phyloP scores from a whole-genome alignment of 2,113 vertebrate genomes.

The Cyprinodon variegatus region DNA sequence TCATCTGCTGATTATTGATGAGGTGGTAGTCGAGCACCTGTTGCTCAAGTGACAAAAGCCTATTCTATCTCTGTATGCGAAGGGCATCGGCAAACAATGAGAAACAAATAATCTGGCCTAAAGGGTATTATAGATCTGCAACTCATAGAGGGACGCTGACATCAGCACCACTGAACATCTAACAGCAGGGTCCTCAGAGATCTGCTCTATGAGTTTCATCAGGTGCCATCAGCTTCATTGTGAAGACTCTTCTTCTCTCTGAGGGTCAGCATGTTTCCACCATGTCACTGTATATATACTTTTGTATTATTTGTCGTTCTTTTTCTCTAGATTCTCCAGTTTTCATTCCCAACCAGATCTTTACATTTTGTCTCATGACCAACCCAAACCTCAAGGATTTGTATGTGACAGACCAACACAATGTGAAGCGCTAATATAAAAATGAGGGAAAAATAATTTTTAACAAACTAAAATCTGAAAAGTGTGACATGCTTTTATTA shows the following conservation, averaged over 20 bases:
- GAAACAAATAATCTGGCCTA: conserved; percentile 19
- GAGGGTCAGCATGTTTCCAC: too few relatives aligned
- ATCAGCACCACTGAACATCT: neutral
- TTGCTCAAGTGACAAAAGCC: conserved; percentile 63
- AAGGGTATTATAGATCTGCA: conserved; percentile 2
- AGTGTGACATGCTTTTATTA: too few relatives aligned
- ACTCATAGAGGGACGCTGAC: conserved; percentile 16
- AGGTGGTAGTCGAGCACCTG: conserved; percentile 63
- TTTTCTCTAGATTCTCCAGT: too few relatives aligned
- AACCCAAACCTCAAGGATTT: too few relatives aligned
- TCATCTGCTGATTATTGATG: conserved; percentile 33
- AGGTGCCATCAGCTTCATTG: neutral
- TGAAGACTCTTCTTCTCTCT: neutral
- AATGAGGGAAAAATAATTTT: too few relatives aligned
- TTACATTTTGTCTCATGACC: too few relatives aligned
- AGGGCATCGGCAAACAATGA: conserved; percentile 35
- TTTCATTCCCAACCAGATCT: too few relatives aligned
- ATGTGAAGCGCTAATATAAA: too few relatives aligned
- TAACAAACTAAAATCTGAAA: too few relatives aligned
- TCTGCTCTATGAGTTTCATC: neutral
- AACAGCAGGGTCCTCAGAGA: neutral
- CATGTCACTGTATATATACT: too few relatives aligned
- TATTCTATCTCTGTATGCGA: conserved; percentile 36
- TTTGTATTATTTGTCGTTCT: too few relatives aligned
- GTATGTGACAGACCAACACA: too few relatives aligned